These are phyloP conservation scores for Ichneumoninae sp. DNA, from an alignment of 2,888 invertebrate genomes.

Conservation along the genomic window DNA sequence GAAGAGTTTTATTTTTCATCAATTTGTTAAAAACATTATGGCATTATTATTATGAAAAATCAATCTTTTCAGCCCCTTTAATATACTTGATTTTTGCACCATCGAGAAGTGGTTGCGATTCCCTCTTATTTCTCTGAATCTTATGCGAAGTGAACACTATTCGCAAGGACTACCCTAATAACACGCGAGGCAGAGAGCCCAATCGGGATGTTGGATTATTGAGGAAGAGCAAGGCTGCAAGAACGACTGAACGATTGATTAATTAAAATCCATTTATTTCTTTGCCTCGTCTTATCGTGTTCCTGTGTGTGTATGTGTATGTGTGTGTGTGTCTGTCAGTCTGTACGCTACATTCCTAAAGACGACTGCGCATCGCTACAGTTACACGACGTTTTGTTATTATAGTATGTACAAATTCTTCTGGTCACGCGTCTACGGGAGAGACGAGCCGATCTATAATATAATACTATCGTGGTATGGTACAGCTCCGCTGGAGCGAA, in stretches of 20 bases:
- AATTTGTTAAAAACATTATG: too few species aligned
- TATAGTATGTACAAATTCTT: slow-evolving; percentile 62
- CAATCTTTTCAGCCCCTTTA: too few species aligned
- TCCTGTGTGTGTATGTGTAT: slow-evolving; percentile 19
- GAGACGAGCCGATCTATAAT: slow-evolving; percentile 51
- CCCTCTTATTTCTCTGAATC: too few species aligned
- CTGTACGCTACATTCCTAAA: slow-evolving; percentile 43
- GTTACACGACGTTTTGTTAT: slow-evolving; percentile 50
- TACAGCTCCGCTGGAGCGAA: slow-evolving; percentile 74
- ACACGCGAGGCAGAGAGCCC: slow-evolving; percentile 15
- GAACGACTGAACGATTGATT: slow-evolving; percentile 61
- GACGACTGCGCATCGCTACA: slow-evolving; percentile 60
- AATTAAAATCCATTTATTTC: slow-evolving; percentile 83
- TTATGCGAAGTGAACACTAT: too few species aligned
- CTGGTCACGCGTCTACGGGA: slow-evolving; percentile 41
- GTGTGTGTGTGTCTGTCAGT: slow-evolving; percentile 14
- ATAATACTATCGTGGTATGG: slow-evolving; percentile 84
- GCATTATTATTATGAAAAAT: too few species aligned
- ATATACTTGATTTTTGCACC: too few species aligned
- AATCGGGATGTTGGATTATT: slow-evolving; percentile 43
- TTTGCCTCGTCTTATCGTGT: slow-evolving; percentile 60
- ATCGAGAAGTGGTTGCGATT: too few species aligned
- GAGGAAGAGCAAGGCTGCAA: slow-evolving; percentile 8
- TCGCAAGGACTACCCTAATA: slow-evolving; percentile 3
- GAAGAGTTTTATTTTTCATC: too few species aligned